Evolutionary conservation across 2,797 vertebrate species (phyloP), one percentile per base, ranked within the genome.

Genomic region (Thunnus albacares): DNA sequence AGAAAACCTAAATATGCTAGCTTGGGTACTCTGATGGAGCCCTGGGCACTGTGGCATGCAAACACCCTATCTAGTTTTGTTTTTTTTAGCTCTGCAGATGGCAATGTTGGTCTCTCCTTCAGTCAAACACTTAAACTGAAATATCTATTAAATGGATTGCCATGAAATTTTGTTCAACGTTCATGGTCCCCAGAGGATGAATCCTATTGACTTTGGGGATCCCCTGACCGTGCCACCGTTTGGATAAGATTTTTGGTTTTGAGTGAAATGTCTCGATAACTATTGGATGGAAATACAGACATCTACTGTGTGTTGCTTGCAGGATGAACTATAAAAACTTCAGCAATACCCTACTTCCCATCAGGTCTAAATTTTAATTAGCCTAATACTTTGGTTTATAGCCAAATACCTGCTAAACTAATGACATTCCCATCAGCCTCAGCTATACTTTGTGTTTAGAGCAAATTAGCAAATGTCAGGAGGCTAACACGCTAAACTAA

Each of bases 31-130:
- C 41, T 14, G 51, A 55, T 4, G 22, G 38, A 18, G 43, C 45
- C 49, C 59, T 55, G 13, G 49, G 11, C 8, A 65, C 18, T 56
- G 61, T 47, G 51, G 51, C 30, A 55, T 64, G 59, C 45, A 38
- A 60, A 63, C 52, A 45, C 13, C 22, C 35, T 2, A 33, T 51
- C 20, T 14, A 18, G 22, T 1, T 12, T 41, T 72, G 28, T 15
- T 12, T 43, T 2, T 43, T 47, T 47, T 47, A 47, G 14, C 43
- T 24, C 6, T 20, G 4, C 18, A 18, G 53, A 57, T 30, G 24
- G 24, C 22, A n/a, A 7, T 28, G 70, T 15, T 28, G 17, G 10
- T n/a, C 12, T 53, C 47, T 38, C 12, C 3, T 28, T 59, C 5
- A 18, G 45, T 5, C 69, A 6, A 49, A 20, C 28, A 45, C 22